These are phyloP conservation scores for Rhinatrema bivittatum DNA, from an alignment of 2,797 vertebrate species.

Conservation along the genomic window DNA sequence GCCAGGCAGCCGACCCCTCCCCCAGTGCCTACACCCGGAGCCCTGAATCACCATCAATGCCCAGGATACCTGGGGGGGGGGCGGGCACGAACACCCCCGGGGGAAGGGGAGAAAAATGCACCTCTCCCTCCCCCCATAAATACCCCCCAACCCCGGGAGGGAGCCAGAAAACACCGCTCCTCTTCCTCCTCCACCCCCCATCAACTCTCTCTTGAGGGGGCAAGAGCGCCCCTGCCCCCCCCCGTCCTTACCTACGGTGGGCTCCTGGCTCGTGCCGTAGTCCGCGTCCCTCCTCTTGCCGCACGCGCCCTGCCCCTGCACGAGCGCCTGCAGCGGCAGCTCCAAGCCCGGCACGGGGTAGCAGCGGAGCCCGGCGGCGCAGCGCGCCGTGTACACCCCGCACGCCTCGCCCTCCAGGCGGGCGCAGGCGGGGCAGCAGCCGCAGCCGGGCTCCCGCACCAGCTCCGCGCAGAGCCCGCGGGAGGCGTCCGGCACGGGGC, in stretches of 20 bases:
- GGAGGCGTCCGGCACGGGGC: conserved; percentile 52
- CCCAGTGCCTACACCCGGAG: no score
- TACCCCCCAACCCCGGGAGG: not conserved
- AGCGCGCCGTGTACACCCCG: conserved; percentile 83
- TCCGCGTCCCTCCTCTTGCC: conserved; percentile 58
- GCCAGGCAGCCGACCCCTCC: no score
- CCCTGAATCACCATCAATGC: no score
- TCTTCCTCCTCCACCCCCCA: not conserved
- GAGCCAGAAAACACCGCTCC: not conserved
- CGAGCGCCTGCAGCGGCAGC: conserved; percentile 75
- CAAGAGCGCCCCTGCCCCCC: not conserved
- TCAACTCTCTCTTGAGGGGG: not conserved
- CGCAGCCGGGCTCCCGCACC: conserved; percentile 85
- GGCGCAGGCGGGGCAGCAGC: conserved; percentile 86
- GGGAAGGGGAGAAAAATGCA: no score
- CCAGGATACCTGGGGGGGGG: no score
- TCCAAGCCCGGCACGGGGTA: conserved; percentile 67
- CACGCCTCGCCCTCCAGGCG: conserved; percentile 73
- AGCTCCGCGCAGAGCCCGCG: conserved; percentile 61
- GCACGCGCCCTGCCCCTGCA: conserved; percentile 76
- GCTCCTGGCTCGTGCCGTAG: conserved; percentile 47
- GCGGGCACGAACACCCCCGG: no score
- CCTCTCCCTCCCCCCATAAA: not conserved
- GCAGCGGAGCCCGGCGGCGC: conserved; percentile 75
- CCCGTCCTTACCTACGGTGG: conserved; percentile 58